phyloP scores from a whole-genome alignment of 1,140 invertebrate species.

The Drosophila takahashii region DNA sequence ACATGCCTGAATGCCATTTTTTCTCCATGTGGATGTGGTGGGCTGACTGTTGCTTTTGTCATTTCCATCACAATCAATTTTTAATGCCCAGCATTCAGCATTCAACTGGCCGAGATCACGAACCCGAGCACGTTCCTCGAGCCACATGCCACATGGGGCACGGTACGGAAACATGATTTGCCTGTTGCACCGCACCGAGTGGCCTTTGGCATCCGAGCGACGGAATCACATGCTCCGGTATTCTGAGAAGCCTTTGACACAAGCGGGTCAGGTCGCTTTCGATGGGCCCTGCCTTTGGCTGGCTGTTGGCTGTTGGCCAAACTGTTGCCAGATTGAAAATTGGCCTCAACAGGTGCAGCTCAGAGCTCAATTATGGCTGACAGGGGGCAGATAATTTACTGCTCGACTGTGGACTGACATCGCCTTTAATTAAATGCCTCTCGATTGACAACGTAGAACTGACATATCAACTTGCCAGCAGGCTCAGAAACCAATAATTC shows the following conservation, averaged over 20 bases:
- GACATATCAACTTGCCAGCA: neutral
- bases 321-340: constrained; percentile 29
- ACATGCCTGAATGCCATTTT: neutral
- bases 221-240: constrained; percentile 9
- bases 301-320: constrained; percentile 14
- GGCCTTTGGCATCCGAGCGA: constrained; percentile 38
- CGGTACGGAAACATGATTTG: constrained; percentile 37
- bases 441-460: constrained; percentile 33
- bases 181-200: constrained; percentile 42
- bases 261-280: constrained; percentile 27
- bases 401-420: constrained; percentile 22
- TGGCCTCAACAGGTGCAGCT: constrained; percentile 42
- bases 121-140: constrained; percentile 38
- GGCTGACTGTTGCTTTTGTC: constrained; percentile 34
- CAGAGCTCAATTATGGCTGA: constrained; percentile 43
- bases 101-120: constrained; percentile 19
- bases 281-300: neutral
- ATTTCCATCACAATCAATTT: constrained; percentile 69
- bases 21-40: constrained; percentile 10
- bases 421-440: constrained; percentile 28
- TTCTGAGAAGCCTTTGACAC: constrained; percentile 38
- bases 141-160: constrained; percentile 21
- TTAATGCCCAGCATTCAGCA: constrained; percentile 49
- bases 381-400: constrained; percentile 45
- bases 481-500: constrained; percentile 1